Percentiles rank a stretch among this genome's conserved stretches.
phyloP scores from a whole-genome alignment of 2,797 vertebrate genomes.

The Aselliscus stoliczkanus region DNA sequence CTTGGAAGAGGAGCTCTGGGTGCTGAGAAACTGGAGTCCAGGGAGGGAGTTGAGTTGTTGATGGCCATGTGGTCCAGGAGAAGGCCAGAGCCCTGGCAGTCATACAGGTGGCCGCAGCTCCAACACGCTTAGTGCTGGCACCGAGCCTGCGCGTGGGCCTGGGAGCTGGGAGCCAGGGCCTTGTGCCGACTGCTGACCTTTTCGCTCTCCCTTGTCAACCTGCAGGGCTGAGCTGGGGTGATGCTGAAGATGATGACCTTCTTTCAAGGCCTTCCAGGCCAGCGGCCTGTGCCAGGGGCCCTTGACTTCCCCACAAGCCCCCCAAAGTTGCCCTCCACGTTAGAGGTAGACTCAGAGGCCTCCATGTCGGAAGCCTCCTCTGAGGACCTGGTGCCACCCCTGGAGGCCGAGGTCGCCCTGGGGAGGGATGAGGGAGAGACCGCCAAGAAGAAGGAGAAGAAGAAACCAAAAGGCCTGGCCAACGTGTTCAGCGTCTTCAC shows the following conservation, averaged over 20 bases:
- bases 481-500: slow-evolving; percentile 36
- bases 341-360: slow-evolving; percentile 30
- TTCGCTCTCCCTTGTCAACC: background rate
- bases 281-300: background rate
- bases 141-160: rapidly evolving
- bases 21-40: background rate
- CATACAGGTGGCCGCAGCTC: rapidly evolving
- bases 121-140: rapidly evolving
- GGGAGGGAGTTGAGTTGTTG: background rate
- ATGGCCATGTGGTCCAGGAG: background rate
- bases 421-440: background rate
- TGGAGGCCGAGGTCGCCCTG: rapidly evolving
- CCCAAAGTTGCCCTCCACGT: background rate
- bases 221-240: background rate
- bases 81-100: background rate
- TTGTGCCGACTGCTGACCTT: rapidly evolving
- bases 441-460: slow-evolving; percentile 30
- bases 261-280: slow-evolving; percentile 20
- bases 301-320: background rate
- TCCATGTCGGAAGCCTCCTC: slow-evolving; percentile 52
- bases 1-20: too few relatives aligned
- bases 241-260: slow-evolving; percentile 53
- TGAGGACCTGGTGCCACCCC: background rate
- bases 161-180: background rate
- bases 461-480: slow-evolving; percentile 35